Evolutionary conservation across 2,113 vertebrate genomes (phyloP).

Genomic region (Falcunculus frontatus): DNA sequence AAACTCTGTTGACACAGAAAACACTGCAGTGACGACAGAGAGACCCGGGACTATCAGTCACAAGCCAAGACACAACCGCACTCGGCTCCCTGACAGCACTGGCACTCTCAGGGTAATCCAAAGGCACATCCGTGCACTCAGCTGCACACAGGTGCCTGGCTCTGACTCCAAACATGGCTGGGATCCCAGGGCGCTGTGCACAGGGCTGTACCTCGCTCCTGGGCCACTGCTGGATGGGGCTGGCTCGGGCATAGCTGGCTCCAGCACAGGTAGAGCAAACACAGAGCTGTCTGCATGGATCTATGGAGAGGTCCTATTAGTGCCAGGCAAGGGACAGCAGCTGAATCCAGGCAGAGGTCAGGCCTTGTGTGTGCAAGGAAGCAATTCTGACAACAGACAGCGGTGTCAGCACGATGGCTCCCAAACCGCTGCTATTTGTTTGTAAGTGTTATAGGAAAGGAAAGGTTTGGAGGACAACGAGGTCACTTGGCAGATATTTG

Average conservation of each 20-base stretch:
- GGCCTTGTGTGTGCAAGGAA: rapidly evolving
- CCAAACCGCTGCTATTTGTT: not conserved
- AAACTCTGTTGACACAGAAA: not conserved
- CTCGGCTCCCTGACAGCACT: rapidly evolving
- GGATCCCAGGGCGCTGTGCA: rapidly evolving
- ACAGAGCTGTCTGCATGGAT: not conserved
- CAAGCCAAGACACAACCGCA: not conserved
- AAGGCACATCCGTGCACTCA: not conserved
- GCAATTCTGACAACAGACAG: not conserved
- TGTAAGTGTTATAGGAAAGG: not conserved
- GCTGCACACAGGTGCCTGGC: not conserved
- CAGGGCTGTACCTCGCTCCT: rapidly evolving
- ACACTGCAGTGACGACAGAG: not conserved
- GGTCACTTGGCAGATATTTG: not conserved
- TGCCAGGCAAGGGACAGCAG: not conserved
- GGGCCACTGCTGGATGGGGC: rapidly evolving
- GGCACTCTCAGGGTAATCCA: rapidly evolving
- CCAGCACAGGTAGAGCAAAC: not conserved
- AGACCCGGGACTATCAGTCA: rapidly evolving
- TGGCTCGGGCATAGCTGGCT: not conserved
- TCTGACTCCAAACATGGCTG: rapidly evolving
- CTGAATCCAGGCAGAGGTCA: not conserved
- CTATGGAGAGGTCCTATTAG: not conserved
- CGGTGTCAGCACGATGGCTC: rapidly evolving
- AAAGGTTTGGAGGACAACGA: not conserved